Evolutionary conservation across 2,113 vertebrate genomes (phyloP).

Genomic region (Myotis brandtii): DNA sequence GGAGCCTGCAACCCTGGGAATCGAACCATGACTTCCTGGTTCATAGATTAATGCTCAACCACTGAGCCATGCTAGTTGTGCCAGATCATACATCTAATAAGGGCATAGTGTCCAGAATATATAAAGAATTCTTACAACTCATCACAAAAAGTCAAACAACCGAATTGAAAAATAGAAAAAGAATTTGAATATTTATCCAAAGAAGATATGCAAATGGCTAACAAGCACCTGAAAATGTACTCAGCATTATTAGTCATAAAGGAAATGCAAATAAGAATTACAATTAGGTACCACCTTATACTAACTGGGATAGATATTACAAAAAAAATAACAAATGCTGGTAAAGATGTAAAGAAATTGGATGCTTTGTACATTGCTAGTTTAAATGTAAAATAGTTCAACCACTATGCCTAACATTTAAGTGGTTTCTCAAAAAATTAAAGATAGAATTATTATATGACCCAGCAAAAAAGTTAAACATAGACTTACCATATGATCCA

Average conservation of each 20-base stretch:
- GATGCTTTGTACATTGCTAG: background rate
- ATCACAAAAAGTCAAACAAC: background rate
- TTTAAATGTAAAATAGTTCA: background rate
- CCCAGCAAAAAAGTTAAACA: background rate
- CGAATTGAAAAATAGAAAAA: background rate
- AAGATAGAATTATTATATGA: too few relatives aligned
- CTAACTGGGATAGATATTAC: background rate
- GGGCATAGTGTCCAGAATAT: background rate
- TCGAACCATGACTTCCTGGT: too few relatives aligned
- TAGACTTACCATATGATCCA: background rate
- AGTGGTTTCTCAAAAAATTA: background rate
- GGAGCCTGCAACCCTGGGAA: too few relatives aligned
- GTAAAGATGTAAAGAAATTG: background rate
- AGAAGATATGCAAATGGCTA: background rate
- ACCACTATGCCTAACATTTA: background rate
- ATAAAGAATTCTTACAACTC: background rate
- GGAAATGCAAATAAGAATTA: conserved; percentile 45
- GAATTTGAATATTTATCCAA: conserved; percentile 7
- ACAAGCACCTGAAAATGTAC: background rate
- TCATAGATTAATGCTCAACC: too few relatives aligned
- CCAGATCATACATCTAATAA: background rate
- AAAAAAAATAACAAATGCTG: background rate
- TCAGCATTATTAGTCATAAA: background rate
- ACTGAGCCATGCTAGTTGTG: too few relatives aligned
- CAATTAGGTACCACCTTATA: background rate